Base-by-base conservation (phyloP, 2,113 vertebrate genomes). In the Misgurnus mizolepis region DNA sequence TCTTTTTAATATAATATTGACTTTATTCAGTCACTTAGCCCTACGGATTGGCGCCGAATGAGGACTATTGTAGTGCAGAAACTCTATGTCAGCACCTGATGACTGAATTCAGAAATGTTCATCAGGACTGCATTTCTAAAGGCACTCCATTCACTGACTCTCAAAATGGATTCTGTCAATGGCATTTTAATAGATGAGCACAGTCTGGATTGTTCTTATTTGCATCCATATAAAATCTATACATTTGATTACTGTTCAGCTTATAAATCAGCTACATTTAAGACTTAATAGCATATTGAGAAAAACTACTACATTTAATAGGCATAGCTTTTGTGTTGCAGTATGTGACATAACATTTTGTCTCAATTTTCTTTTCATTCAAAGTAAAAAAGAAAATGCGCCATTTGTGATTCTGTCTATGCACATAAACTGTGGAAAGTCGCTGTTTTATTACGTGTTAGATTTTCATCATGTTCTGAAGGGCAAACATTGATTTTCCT, bases 401-500 rank as follows among this genome's bases (percentile, higher is more conserved):
- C 61, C 17, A 34, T 1, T 34, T 34, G 27, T 34, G 27, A 34
- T 69, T 68, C n/a, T 64, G 22, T 50, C 41, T 56, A 39, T 41
- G 9, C 18, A 34, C 15, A 39, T 34, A 47, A 78, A 45, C 64
- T 15, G 56, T 56, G 7, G 47, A 55, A 67, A 41, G 14, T 79
- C 55, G 18, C 15, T 7, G 50, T 53, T 55, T 66, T 67, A 22
- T 80, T 64, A 9, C 53, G 64, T 64, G 58, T 80, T 64, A 43
- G 60, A 53, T 53, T 72, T 80, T 43, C 40, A 67, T 80, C 49
- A 45, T 55, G 9, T 55, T 74, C 60, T 50, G 69, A 53, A 74
- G 43, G 73, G 69, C 17, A 65, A 9, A 80, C 70, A 74, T 80
- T 56, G 60, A 74, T 66, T 74, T 74, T 80, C 14, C 70, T 74